phyloP scores from a whole-genome alignment of 2,888 invertebrate species.

The Orthosia incerta region DNA sequence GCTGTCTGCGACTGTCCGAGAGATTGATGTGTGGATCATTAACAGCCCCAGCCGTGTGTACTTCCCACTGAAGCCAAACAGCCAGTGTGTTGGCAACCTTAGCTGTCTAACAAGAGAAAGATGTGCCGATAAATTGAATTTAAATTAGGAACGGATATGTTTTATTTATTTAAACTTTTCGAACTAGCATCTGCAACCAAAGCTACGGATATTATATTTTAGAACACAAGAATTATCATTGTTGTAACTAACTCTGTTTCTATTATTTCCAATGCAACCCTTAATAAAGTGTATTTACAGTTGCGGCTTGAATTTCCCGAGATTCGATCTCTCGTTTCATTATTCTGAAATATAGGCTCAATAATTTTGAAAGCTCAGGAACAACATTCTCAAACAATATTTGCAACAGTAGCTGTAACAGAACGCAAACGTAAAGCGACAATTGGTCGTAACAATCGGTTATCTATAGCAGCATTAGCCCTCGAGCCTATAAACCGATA shows the following conservation, averaged over 20 bases:
- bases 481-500: conserved; percentile 54
- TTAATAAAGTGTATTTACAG: conserved; percentile 26
- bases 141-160: conserved; percentile 44
- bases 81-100: conserved; percentile 39
- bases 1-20: conserved; percentile 43
- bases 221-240: not conserved
- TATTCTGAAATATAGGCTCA: conserved; percentile 48
- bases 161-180: conserved; percentile 48
- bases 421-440: conserved; percentile 46
- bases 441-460: conserved; percentile 57
- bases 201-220: conserved; percentile 4
- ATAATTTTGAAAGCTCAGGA: conserved; percentile 47
- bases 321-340: conserved; percentile 46
- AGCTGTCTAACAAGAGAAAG: conserved; percentile 54
- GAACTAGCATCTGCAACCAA: conserved; percentile 2
- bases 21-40: conserved; percentile 63
- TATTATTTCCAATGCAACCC: conserved; percentile 17
- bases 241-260: not conserved
- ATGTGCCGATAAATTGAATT: conserved; percentile 58
- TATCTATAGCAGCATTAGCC: conserved; percentile 58
- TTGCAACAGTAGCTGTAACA: conserved; percentile 47
- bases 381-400: conserved; percentile 47
- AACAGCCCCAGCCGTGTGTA: conserved; percentile 47
- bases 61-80: conserved; percentile 36
- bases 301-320: conserved; percentile 33